These are phyloP conservation scores for Patiria pectinifera DNA, from an alignment of 53 echinoderm and acorn worm genomes.

Conservation along the genomic window DNA sequence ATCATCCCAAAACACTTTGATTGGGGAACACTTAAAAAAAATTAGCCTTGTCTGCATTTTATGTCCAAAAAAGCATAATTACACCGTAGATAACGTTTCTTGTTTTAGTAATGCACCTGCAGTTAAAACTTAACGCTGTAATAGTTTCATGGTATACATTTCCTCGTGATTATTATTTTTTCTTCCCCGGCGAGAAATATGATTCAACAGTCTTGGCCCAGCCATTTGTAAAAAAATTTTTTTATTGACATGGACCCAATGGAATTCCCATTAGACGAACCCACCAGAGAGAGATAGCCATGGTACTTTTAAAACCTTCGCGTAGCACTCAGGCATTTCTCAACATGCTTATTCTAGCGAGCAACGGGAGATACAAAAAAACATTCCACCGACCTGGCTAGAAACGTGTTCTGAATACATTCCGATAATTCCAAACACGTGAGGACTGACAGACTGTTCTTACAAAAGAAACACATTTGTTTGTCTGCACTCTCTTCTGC, in stretches of 20 bases:
- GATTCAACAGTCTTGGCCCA: not conserved
- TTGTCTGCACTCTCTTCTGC: not conserved
- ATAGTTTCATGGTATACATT: too few species aligned
- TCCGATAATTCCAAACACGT: constrained; percentile 25
- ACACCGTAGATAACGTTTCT: too few species aligned
- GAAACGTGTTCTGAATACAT: constrained; percentile 16
- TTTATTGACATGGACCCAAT: not conserved
- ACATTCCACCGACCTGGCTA: not conserved
- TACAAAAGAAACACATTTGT: constrained; percentile 5
- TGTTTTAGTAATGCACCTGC: too few species aligned
- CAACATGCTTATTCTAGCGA: not conserved
- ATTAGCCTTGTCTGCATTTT: too few species aligned
- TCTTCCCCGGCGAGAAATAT: not conserved
- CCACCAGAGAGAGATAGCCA: not conserved
- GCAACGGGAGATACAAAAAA: not conserved
- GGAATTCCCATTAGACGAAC: constrained; percentile 32
- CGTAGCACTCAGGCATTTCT: not conserved
- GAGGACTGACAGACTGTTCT: constrained; percentile 2
- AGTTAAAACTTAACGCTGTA: too few species aligned
- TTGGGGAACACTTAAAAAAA: too few species aligned
- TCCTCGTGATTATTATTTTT: not conserved
- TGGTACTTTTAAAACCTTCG: not conserved
- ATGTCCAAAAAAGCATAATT: too few species aligned
- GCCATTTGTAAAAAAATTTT: not conserved
- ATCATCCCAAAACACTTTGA: too few species aligned